A percentile compares a stretch with the other conserved stretches of the same genome.
Conservation (phyloP, 37 sponge, comb jelly and placozoan species). For the Agelas oroides region DNA sequence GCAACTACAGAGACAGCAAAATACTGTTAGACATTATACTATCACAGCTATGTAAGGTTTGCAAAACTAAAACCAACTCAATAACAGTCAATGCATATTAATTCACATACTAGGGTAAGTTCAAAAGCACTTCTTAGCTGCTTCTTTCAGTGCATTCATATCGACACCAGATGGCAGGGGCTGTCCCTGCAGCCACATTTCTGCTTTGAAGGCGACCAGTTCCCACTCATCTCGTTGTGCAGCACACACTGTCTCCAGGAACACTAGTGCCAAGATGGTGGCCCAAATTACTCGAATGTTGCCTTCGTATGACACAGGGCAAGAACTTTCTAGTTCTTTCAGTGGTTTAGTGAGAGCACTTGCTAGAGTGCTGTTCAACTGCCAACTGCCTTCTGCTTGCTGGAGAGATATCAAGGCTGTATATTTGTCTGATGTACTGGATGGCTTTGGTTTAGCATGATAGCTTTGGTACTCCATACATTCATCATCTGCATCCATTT, state of each 20-base stretch:
- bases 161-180: conserved; percentile 6
- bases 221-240: conserved; percentile 55
- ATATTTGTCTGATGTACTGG: background rate
- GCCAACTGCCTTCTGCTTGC: conserved; percentile 52
- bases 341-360: conserved; percentile 12
- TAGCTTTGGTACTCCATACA: too few species aligned
- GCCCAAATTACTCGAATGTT: conserved; percentile 42
- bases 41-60: too few species aligned
- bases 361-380: conserved; percentile 7
- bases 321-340: conserved; percentile 26
- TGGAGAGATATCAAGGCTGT: conserved; percentile 37
- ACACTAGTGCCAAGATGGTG: conserved; percentile 36
- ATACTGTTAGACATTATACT: too few species aligned
- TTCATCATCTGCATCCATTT: too few species aligned
- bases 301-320: conserved; percentile 37
- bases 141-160: background rate
- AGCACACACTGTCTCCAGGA: conserved; percentile 16
- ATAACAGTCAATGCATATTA: too few species aligned
- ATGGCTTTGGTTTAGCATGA: background rate
- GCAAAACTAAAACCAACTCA: too few species aligned
- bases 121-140: background rate
- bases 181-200: conserved; percentile 40
- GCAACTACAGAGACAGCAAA: too few species aligned
- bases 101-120: too few species aligned
- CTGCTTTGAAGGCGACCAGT: conserved; percentile 61